phyloP scores from a whole-genome alignment of 2,113 vertebrate genomes.

The Daphoenositta chrysoptera region DNA sequence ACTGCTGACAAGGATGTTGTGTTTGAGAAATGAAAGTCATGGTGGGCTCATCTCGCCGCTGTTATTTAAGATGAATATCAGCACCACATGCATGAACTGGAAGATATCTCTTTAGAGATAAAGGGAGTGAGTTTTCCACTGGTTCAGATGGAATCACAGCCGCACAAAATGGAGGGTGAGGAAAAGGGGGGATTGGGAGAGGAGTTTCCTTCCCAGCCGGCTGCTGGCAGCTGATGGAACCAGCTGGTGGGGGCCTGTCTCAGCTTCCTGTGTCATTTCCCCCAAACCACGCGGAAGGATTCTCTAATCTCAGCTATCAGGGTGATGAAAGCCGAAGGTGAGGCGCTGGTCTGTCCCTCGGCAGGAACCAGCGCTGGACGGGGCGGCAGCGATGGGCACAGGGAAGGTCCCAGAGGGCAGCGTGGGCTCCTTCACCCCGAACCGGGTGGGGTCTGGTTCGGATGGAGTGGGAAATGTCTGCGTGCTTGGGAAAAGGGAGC shows the following conservation, averaged over 20 bases:
- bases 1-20: not conserved
- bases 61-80: not conserved
- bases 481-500: accelerated
- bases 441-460: accelerated
- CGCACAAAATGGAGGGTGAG: accelerated
- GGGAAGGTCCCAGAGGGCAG: accelerated
- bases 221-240: not conserved
- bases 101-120: not conserved
- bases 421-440: not conserved
- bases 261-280: not conserved
- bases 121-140: not conserved
- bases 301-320: not conserved
- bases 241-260: not conserved
- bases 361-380: accelerated
- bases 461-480: accelerated
- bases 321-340: not conserved
- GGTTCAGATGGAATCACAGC: not conserved
- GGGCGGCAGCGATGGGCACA: not conserved
- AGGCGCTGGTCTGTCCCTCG: not conserved
- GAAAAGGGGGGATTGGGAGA: accelerated
- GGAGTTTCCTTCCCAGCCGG: not conserved
- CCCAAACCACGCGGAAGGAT: not conserved
- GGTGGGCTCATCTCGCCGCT: not conserved
- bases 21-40: not conserved
- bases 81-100: not conserved